Base-by-base conservation (phyloP, 2,113 vertebrate genomes). In the Hydrolagus affinis region DNA sequence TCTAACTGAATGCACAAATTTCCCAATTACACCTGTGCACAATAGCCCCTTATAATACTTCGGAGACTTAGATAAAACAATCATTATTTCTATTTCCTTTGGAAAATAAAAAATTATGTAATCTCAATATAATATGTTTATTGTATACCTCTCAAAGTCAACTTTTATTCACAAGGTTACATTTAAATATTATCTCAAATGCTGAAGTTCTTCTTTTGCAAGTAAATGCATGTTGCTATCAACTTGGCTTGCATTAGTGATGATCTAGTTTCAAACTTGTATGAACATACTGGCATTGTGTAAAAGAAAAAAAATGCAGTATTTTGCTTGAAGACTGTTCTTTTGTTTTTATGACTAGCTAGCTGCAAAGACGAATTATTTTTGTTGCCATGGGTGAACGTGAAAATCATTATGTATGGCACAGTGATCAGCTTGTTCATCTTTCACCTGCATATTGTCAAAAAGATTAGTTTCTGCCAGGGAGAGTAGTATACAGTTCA, bases 241-340 rank as follows among this genome's bases (percentile, higher is more conserved):
- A 12, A 23, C 56, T 60, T 77, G 56, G 21, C 75, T 12, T n/a
- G 23, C 17, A 56, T 75, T 57, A 75, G 17, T 21, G 32, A 75
- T 75, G 32, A 89, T 88, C 75, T 89, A 64, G 70, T 85, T 87
- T 87, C 86, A 87, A 75, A 70, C 23, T 85, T 88, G 9, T 88
- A 83, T 6, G 57, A 76, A 57, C 44, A n/a, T 59, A n/a, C 17
- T 76, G 85, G 64, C 70, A 85, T 83, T 87, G 78, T 10, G 86
- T 11, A 25, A 30, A 64, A 59, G 17, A 57, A 60, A 77, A 60
- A 88, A 86, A 0, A 9, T 0, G 85, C 85, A 87, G 87, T 80
- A 85, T 78, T 69, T 88, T n/a, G 87, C 11, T 14, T 86, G 72
- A 60, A 86, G 88, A 85, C 0, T 11, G 77, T 9, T 85, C 1